These are phyloP conservation scores for Belonocnema kinseyi DNA, from an alignment of 1,140 invertebrate genomes.

Conservation along the genomic window DNA sequence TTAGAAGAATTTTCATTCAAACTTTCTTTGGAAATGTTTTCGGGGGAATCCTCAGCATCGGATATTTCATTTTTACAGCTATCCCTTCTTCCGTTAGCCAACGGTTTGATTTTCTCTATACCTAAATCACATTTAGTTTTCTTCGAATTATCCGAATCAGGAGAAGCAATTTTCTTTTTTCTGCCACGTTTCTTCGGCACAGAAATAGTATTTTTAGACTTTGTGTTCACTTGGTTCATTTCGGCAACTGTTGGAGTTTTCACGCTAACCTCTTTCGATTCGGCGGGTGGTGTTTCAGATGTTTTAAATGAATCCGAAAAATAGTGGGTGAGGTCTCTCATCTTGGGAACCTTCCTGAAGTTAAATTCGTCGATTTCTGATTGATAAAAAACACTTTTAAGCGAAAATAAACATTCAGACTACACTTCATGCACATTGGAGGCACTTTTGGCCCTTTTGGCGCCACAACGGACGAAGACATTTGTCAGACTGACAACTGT, in stretches of 20 bases:
- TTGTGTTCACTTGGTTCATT: background rate
- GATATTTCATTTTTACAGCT: background rate
- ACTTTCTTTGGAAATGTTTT: slow-evolving; percentile 30
- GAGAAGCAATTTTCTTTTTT: slow-evolving; percentile 62
- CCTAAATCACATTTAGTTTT: slow-evolving; percentile 59
- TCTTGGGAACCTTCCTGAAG: slow-evolving; percentile 45
- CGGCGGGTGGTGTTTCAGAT: slow-evolving; percentile 30
- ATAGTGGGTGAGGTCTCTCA: slow-evolving; percentile 69
- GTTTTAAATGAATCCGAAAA: slow-evolving; percentile 56
- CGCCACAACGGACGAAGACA: too few relatives aligned
- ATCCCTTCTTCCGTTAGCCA: slow-evolving; percentile 22
- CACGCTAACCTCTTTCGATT: slow-evolving; percentile 46
- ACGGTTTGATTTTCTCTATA: slow-evolving; percentile 65
- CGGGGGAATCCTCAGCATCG: background rate
- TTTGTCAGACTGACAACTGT: too few relatives aligned
- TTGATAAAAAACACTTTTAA: slow-evolving; percentile 38
- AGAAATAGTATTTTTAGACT: slow-evolving; percentile 21
- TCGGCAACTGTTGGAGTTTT: slow-evolving; percentile 42
- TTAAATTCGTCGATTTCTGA: slow-evolving; percentile 45
- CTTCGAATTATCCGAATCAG: slow-evolving; percentile 49
- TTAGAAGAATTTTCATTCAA: slow-evolving; percentile 4
- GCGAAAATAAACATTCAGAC: slow-evolving; percentile 13
- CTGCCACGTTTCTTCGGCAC: slow-evolving; percentile 56
- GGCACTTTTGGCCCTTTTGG: too few relatives aligned
- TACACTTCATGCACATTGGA: background rate